Base-by-base conservation (phyloP, 2,113 vertebrate species). In the Hippocampus zosterae region DNA sequence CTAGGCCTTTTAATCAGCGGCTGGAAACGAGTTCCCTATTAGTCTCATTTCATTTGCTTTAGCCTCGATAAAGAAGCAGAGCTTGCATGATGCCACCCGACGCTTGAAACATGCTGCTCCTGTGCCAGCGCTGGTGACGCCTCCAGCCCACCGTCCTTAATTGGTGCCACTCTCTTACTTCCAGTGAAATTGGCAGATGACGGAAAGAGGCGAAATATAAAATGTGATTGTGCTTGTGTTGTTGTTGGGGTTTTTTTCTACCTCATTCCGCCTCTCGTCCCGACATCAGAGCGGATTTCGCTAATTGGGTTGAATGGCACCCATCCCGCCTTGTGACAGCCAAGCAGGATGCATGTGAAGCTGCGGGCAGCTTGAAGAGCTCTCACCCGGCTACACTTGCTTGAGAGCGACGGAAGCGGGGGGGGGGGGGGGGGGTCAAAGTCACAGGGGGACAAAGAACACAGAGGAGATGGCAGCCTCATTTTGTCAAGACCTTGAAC, bases 1-100 rank as follows among this genome's bases (percentile, higher is more conserved):
- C 71, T 79, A 90, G 93, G 94, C 93, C 95, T 98, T 90, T 96
- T 96, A 95, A 96, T 95, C 92, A 93, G 87, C 84, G 93, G 91
- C 93, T 95, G 92, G 93, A 92, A 92, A 93, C 89, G 82, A 96
- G 89, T 93, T 93, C 94, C 92, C 90, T 90, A 93, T 94, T 95
- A 94, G 94, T 96, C 95, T 93, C 92, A 94, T 96, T 94, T 94
- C 91, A 96, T 98, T 96, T 96, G 92, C 92, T 94, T 92, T 91
- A 91, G 92, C 91, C 88, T 92, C 93, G 92, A 93, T 86, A 88
- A 71, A 79, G 76, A 81, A 77, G 89, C 79, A 84, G 88, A 86
- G 88, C 91, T 90, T 78, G 91, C 94, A 92, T 93, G 94, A 96
- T 94, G 93, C 91, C 92, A 94, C 92, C 91, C 94, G 94, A 95